Conservation (phyloP, 1,140 invertebrate species). For the Arctopsyche grandis region DNA sequence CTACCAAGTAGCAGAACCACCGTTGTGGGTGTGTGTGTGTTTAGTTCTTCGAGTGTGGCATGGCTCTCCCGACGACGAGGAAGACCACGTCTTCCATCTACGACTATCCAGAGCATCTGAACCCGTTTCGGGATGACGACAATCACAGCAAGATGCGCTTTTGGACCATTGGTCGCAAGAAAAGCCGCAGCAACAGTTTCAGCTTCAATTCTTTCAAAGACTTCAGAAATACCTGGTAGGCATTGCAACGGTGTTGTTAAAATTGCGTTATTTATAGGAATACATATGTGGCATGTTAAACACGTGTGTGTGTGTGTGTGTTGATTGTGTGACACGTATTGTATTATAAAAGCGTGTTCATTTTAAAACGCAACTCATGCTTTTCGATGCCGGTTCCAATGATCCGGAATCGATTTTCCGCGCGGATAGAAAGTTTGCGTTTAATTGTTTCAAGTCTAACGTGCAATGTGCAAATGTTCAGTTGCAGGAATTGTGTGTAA, state of each 20-base stretch:
- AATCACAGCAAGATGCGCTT: slow-evolving; percentile 70
- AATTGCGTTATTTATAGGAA: neutral
- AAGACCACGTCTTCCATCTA: slow-evolving; percentile 67
- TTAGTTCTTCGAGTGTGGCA: neutral
- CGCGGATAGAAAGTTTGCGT: no score
- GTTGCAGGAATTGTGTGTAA: no score
- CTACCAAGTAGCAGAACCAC: no score
- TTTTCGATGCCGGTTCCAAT: no score
- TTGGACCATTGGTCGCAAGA: slow-evolving; percentile 64
- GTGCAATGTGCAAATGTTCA: no score
- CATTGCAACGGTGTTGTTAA: neutral
- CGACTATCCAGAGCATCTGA: slow-evolving; percentile 78
- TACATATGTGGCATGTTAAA: neutral
- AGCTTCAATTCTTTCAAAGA: slow-evolving; percentile 68
- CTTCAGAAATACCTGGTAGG: slow-evolving; percentile 67
- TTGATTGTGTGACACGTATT: neutral
- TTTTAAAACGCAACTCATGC: neutral
- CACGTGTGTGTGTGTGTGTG: neutral
- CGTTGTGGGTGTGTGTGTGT: no score
- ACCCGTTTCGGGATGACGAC: slow-evolving; percentile 76
- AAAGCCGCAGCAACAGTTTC: slow-evolving; percentile 67
- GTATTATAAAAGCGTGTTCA: neutral
- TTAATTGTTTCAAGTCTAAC: no score
- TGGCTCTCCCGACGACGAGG: slow-evolving; percentile 42
- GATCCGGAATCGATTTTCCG: no score